phyloP scores from a whole-genome alignment of 2,797 vertebrate species.

The Poecilia velifera region DNA sequence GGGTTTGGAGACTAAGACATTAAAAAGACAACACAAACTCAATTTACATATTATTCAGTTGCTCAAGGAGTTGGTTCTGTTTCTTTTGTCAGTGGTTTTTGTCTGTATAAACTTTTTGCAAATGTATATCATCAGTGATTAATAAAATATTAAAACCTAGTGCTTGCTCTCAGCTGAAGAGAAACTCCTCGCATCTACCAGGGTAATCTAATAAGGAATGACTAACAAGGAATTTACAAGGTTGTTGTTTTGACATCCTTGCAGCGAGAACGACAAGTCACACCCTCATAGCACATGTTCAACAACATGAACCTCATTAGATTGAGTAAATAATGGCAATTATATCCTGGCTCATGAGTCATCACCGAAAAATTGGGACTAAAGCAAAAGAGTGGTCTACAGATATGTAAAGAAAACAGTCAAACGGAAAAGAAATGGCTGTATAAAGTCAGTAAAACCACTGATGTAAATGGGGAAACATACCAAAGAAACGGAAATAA shows the following conservation, averaged over 20 bases:
- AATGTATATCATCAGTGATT: not conserved
- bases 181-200: not conserved
- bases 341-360: not conserved
- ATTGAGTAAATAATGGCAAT: not conserved
- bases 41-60: not conserved
- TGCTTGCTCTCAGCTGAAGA: not conserved
- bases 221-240: not conserved
- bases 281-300: not conserved
- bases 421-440: not conserved
- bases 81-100: not conserved
- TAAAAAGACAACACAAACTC: not conserved
- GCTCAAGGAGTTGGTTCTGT: not conserved
- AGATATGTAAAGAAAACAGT: not conserved
- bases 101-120: not conserved
- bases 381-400: not conserved
- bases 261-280: not conserved
- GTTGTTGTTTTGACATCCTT: not conserved
- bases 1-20: not conserved
- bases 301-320: not conserved
- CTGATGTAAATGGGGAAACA: not conserved
- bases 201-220: not conserved
- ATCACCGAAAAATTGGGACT: not conserved
- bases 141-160: not conserved
- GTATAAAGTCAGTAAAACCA: not conserved
- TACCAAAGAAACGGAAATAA: not conserved